Base-by-base conservation (phyloP, 2,113 vertebrate genomes). In the Chroicocephalus ridibundus region DNA sequence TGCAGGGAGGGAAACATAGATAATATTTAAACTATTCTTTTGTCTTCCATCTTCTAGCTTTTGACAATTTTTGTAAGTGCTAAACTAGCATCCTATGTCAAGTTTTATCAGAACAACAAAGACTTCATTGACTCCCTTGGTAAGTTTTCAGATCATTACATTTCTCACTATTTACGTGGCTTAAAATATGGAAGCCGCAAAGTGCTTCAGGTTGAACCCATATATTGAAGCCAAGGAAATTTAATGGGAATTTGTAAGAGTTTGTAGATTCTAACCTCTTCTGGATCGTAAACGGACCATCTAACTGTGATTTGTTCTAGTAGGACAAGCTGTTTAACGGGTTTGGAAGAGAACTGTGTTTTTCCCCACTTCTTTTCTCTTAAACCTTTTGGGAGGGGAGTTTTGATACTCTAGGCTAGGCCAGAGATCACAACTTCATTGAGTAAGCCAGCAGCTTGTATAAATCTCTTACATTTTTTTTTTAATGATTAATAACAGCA, bases 81-180 rank as follows among this genome's bases (percentile, higher is more conserved):
- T 91, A 99, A 99, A 94, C 98, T 99, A 93, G 98, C 95, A 68
- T 98, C 99, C 26, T 99, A 99, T 85, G 98, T 99, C 86, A 99
- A 99, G 96, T 99, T 99, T 97, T 99, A 99, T 97, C 99, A 99
- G 98, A 99, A 98, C 98, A 99, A 99, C 98, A 99, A 99, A 98
- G 99, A 99, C 98, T 99, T 99, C 98, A 99, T 99, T 96, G 99
- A 99, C 95, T 99, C 99, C 82, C 98, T 99, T 55, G 99, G 99
- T 99, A 98, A 99, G 99, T 98, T 94, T 93, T 94, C 82, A 89
- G 62, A 61, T 95, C 19, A 4, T 57, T 83, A 21, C 8, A 34
- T 93, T 90, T 90, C 27, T 89, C 27, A 70, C 71, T 42, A 3
- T 81, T 57, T 57, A 15, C 0, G 0, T 94, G 55, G 27, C 29